These are phyloP conservation scores for Oncorhynchus gorbuscha DNA, from an alignment of 2,113 vertebrate species.

Conservation along the genomic window DNA sequence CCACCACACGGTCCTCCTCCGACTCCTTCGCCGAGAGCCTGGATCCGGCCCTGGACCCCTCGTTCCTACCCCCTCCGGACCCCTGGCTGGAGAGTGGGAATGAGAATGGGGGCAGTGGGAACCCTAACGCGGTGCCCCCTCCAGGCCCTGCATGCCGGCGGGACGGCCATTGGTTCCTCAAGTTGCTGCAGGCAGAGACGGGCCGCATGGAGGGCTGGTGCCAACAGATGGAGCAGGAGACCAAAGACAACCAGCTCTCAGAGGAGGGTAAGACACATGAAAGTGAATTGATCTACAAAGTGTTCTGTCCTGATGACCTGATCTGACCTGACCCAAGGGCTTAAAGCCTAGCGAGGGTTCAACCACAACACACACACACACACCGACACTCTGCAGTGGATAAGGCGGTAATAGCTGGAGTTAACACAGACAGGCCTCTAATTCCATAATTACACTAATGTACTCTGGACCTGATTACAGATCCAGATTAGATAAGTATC, in stretches of 20 bases:
- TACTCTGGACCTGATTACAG: constrained; percentile 70
- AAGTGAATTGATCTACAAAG: background rate
- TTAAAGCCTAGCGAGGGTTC: background rate
- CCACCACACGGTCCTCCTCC: constrained; percentile 89
- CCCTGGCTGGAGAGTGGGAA: constrained; percentile 93
- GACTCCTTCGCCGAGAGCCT: constrained; percentile 92
- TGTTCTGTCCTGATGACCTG: background rate
- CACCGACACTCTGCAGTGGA: constrained; percentile 41
- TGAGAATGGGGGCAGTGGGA: constrained; percentile 72
- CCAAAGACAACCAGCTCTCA: constrained; percentile 94
- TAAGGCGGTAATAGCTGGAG: constrained; percentile 59
- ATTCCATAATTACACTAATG: constrained; percentile 73
- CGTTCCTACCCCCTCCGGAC: constrained; percentile 93
- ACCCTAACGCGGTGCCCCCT: constrained; percentile 49
- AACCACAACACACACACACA: constrained; percentile 30
- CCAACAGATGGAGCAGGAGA: constrained; percentile 98
- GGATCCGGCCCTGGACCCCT: constrained; percentile 93
- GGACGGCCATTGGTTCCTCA: constrained; percentile 97
- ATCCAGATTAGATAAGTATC: constrained; percentile 66
- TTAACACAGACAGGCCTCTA: constrained; percentile 56
- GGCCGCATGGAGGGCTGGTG: constrained; percentile 98
- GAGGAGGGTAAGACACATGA: constrained; percentile 84
- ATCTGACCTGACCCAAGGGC: background rate
- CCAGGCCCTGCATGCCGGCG: constrained; percentile 76
- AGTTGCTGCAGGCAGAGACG: constrained; percentile 94